Percentiles rank a stretch among this genome's conserved stretches.
Conservation (phyloP, 2,113 vertebrate genomes). For the Apistogramma diplotaenia region DNA sequence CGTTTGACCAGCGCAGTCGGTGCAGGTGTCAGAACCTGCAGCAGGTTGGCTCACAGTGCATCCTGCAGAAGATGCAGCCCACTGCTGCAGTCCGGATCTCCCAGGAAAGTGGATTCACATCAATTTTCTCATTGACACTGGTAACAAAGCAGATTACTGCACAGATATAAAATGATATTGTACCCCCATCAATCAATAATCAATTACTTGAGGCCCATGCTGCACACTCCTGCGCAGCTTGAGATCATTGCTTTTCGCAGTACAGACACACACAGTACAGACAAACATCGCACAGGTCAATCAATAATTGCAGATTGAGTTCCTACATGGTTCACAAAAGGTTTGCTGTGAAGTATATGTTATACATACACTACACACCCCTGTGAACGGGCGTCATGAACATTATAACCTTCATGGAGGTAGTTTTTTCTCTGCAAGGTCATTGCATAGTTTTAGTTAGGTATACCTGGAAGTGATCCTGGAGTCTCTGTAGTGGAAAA, state of each 20-base stretch:
- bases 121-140: neutral
- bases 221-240: neutral
- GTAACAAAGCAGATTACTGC: constrained; percentile 5
- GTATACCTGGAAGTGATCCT: neutral
- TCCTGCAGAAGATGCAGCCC: neutral
- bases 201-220: constrained; percentile 4
- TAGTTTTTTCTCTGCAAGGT: neutral
- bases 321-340: neutral
- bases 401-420: neutral
- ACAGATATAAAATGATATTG: neutral
- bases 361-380: neutral
- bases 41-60: neutral
- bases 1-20: neutral
- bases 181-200: constrained; percentile 42
- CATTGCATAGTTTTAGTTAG: neutral
- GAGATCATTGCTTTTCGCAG: neutral
- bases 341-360: neutral
- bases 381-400: neutral
- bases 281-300: constrained; percentile 6
- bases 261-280: neutral
- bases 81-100: neutral
- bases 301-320: neutral
- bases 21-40: neutral
- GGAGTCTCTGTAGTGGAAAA: neutral
- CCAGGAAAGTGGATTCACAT: neutral